Percentiles rank a stretch among this genome's conserved stretches.
These are phyloP conservation scores for Ceyx erithaca DNA, from an alignment of 2,797 vertebrate genomes.

Conservation along the genomic window DNA sequence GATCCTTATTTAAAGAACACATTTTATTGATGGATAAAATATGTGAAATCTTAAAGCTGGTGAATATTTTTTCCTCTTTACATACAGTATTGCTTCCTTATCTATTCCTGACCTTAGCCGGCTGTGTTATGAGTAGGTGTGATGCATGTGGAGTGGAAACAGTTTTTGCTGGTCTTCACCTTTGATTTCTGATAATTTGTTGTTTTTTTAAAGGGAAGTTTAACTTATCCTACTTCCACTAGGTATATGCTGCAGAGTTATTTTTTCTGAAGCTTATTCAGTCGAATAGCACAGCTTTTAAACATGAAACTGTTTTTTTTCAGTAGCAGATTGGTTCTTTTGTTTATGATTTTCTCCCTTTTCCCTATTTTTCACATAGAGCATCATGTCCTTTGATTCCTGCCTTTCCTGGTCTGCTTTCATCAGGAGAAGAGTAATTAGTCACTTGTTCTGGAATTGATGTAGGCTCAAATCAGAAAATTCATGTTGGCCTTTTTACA, in stretches of 20 bases:
- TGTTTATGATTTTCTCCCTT: neutral
- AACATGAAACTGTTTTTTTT: neutral
- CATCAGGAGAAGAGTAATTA: neutral
- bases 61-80: conserved; percentile 13
- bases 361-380: neutral
- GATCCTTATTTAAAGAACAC: conserved; percentile 1
- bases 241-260: neutral
- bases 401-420: neutral
- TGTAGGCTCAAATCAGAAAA: neutral
- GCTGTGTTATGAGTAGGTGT: neutral
- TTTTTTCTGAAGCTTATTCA: neutral
- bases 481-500: neutral
- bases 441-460: neutral
- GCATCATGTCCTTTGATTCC: neutral
- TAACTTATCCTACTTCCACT: neutral
- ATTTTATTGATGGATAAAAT: conserved; percentile 8
- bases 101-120: neutral
- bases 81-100: neutral
- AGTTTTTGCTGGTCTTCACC: neutral
- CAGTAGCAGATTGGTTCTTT: neutral
- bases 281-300: neutral
- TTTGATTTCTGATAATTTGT: neutral
- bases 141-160: neutral
- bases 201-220: neutral
- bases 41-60: neutral